These are phyloP conservation scores for Colletes collaris DNA, from an alignment of 2,888 invertebrate species.

Conservation along the genomic window DNA sequence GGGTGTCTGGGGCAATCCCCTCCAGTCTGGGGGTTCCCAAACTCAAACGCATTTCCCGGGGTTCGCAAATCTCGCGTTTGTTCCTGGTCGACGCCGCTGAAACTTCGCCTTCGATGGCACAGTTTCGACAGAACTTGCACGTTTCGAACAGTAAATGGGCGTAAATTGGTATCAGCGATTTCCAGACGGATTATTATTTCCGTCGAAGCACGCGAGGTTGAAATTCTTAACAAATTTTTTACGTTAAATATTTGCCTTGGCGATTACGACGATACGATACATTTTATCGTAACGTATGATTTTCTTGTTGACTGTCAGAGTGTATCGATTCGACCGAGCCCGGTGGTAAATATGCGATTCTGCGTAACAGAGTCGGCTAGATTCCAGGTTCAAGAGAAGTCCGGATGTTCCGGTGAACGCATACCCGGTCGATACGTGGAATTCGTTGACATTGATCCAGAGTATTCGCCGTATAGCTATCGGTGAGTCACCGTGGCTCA, in stretches of 20 bases:
- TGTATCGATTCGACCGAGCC: not conserved
- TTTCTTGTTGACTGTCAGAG: no score
- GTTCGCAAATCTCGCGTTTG: slow-evolving; percentile 72
- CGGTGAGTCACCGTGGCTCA: slow-evolving; percentile 66
- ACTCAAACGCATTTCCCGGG: slow-evolving; percentile 82
- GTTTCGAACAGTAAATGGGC: not conserved
- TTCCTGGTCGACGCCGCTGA: slow-evolving; percentile 24
- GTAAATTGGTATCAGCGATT: no score
- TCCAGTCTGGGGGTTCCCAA: slow-evolving; percentile 80
- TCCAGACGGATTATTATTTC: no score
- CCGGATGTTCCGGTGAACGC: slow-evolving; percentile 34
- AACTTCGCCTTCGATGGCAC: slow-evolving; percentile 49
- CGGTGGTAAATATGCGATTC: not conserved
- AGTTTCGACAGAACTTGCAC: slow-evolving; percentile 30
- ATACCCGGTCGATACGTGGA: slow-evolving; percentile 55
- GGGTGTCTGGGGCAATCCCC: slow-evolving; percentile 83
- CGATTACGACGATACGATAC: no score
- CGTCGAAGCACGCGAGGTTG: no score
- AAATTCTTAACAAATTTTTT: no score
- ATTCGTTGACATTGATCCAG: slow-evolving; percentile 67
- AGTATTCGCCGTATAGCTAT: slow-evolving; percentile 57
- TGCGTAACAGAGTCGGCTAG: slow-evolving; percentile 1
- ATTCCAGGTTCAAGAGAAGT: slow-evolving; percentile 32
- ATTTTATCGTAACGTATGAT: no score
- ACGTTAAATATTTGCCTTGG: no score